Percentiles rank a stretch among this genome's conserved stretches.
Evolutionary conservation across 2,113 vertebrate genomes (phyloP).

Genomic region (Ancistrus triradiatus): DNA sequence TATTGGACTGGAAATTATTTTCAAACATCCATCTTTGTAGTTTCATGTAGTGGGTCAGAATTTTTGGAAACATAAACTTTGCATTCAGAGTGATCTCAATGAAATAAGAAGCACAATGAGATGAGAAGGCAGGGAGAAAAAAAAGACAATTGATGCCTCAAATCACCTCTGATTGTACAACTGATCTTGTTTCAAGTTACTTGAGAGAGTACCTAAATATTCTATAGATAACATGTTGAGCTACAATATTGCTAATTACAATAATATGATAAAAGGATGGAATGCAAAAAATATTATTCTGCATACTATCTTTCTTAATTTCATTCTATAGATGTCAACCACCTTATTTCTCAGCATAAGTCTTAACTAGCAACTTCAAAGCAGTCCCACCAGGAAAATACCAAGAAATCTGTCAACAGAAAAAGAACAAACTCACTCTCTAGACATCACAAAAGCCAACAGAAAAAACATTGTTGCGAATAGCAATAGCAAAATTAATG

Average conservation of each 20-base stretch:
- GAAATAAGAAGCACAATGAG: constrained; percentile 34
- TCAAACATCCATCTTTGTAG: background rate
- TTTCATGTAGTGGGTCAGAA: too few relatives aligned
- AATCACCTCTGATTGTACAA: constrained; percentile 40
- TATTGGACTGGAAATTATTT: constrained; percentile 40
- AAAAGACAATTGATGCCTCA: constrained; percentile 32
- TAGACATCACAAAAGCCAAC: too few relatives aligned
- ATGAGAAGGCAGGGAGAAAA: constrained; percentile 16
- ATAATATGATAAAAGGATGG: background rate
- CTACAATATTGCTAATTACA: constrained; percentile 8
- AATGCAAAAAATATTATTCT: background rate
- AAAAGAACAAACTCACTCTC: too few relatives aligned
- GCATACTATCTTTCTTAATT: too few relatives aligned
- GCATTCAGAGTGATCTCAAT: constrained; percentile 34
- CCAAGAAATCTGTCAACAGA: too few relatives aligned
- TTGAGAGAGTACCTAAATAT: background rate
- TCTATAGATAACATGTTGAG: too few relatives aligned
- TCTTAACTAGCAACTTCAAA: too few relatives aligned
- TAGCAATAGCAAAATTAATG: too few relatives aligned
- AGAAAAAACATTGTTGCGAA: too few relatives aligned
- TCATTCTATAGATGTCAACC: too few relatives aligned
- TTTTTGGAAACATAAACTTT: constrained; percentile 36
- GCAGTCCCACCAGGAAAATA: too few relatives aligned
- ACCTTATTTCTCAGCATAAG: too few relatives aligned
- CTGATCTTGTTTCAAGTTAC: constrained; percentile 39